Evolutionary conservation across 2,888 invertebrate genomes (phyloP), one percentile per base, ranked within the genome.

Genomic region (Platycheirus rosarum): DNA sequence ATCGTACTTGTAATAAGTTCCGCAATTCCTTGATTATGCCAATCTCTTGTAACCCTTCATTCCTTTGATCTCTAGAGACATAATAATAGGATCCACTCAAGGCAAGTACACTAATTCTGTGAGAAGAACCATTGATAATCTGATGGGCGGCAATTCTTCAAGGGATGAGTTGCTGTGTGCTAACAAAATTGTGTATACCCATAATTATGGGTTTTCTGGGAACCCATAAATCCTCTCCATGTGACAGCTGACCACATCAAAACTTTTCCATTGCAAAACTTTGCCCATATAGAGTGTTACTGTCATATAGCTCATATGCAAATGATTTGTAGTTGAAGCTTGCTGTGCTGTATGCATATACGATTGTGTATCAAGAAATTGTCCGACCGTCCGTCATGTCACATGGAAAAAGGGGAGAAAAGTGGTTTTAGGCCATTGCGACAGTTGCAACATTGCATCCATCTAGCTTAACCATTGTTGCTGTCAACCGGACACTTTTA

Each of bases 171-270:
- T 60, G 51, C 35, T 63, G 48, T 63, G 48, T 49, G 48, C 44
- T 48, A 51, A 66, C 78, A 73, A 80, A 74, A 68, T 68, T 73
- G 35, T 82, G 71, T 57, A 78, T n/a, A n/a, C n/a, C n/a, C n/a
- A n/a, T 84, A 74, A 84, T 84, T 84, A 78, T 84, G 32, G 51
- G 49, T 51, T 65, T 73, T 62, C 32, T 62, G 29, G 68, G 51
- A 48, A 26, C 68, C 69, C 73, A 84, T 84, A 84, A 84, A 84
- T 84, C 73, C 51, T 53, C 65, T 46, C 46, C 63, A 55, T 63
- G 65, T 78, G 73, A 84, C 78, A 84, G 69, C 78, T 78, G 82
- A 84, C 73, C 77, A 69, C 77, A 78, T 84, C 73, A 73, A 84
- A 84, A 82, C 71, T 77, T 82, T 73, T 68, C 48, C 80, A 80